phyloP scores from a whole-genome alignment of 2,888 invertebrate genomes.

The Auanema sp. region DNA sequence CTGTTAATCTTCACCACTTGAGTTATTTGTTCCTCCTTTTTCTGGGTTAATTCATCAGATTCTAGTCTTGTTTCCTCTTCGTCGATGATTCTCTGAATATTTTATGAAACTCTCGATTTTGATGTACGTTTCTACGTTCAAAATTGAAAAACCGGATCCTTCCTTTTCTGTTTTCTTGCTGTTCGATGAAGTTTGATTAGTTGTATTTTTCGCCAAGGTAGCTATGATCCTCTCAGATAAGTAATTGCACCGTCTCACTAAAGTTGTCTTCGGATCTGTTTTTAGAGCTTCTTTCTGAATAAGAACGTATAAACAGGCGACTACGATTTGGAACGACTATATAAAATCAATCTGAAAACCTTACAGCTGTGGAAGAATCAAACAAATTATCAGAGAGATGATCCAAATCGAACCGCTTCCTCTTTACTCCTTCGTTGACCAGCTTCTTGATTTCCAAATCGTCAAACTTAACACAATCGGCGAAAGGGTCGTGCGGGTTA shows the following conservation, averaged over 20 bases:
- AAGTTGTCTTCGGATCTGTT: slow-evolving; percentile 23
- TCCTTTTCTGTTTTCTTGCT: slow-evolving; percentile 3
- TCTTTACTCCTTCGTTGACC: slow-evolving; percentile 27
- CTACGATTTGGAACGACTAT: not conserved
- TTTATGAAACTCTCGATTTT: not conserved
- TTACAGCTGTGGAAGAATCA: slow-evolving; percentile 29
- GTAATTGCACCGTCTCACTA: slow-evolving; percentile 59
- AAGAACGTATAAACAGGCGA: not conserved
- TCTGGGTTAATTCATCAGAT: slow-evolving; percentile 38
- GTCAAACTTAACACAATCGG: slow-evolving; percentile 94
- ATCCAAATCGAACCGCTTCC: slow-evolving; percentile 44
- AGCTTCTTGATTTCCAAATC: slow-evolving; percentile 71
- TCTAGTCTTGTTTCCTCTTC: slow-evolving; percentile 42
- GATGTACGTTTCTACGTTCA: too few species aligned
- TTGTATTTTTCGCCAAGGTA: slow-evolving; percentile 10
- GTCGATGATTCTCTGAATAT: slow-evolving; percentile 36
- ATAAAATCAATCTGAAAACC: not conserved
- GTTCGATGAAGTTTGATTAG: not conserved
- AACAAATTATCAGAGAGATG: slow-evolving; percentile 36
- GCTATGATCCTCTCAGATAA: slow-evolving; percentile 55
- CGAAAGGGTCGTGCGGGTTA: slow-evolving; percentile 84
- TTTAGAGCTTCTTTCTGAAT: slow-evolving; percentile 35
- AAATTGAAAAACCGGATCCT: slow-evolving; percentile 28
- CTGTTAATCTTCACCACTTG: slow-evolving; percentile 27
- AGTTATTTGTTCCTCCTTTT: slow-evolving; percentile 8